Evolutionary conservation across 2,797 vertebrate species (phyloP), one percentile per base, ranked within the genome.

Genomic region (Intellagama lesueurii): DNA sequence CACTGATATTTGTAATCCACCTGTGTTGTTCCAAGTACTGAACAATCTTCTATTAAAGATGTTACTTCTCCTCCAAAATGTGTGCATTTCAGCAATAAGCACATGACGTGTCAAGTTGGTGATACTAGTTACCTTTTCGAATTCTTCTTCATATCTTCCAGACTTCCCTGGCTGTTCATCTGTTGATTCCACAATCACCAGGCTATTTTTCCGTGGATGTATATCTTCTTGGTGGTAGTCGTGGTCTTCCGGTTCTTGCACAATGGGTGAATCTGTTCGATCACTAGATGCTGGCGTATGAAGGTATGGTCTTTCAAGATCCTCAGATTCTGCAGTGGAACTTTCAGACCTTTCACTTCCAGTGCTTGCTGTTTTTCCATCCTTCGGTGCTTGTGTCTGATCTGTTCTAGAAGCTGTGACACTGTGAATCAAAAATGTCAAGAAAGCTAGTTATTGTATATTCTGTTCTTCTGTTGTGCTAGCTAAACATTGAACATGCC

Each of bases 101-200:
- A 47, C 24, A 30, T 79, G 26, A n/a, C 0, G 2, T 19, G 47
- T 75, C 30, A 28, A 85, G 5, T 22, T 6, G 49, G 28, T 81
- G 35, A 30, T 49, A 4, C 4, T 40, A 88, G 95, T 97, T 97
- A 99, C 99, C 98, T 98, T 98, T 95, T 97, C 98, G 87, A 99
- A 96, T 87, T 97, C 96, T 85, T 97, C 96, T 78, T 98, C 96
- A 24, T 92, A 97, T 88, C 95, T 97, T 93, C 95, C 96, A 72
- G 94, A 94, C 87, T 95, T 97, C 80, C 97, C 96, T 7, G 94
- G 92, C 77, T 98, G 97, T 91, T 98, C 98, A 85, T 98, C 98
- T 0, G 95, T 91, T 72, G 97, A 96, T 92, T 98, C 97, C 89
- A 97, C 97, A 60, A 97, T 95, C 0, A 97, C 93, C 0, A 97